Percentiles rank a stretch among this genome's conserved stretches.
phyloP scores from a whole-genome alignment of 2,113 vertebrate genomes.

The Okapia johnstoni region DNA sequence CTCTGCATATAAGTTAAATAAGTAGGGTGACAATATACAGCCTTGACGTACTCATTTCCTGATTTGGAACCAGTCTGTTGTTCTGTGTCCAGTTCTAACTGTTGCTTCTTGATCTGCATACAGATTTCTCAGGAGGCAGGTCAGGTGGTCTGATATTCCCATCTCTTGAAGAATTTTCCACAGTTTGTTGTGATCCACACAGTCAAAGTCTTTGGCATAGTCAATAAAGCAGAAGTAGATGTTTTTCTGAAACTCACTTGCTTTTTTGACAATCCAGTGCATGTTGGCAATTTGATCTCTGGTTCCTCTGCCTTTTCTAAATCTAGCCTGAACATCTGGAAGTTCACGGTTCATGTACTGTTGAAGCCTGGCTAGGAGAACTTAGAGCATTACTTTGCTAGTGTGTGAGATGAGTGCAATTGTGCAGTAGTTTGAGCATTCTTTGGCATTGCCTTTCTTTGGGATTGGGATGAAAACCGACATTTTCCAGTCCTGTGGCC shows the following conservation, averaged over 20 bases:
- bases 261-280: fast-evolving
- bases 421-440: neutral
- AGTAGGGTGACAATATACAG: neutral
- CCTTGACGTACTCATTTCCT: neutral
- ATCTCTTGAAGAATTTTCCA: neutral
- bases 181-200: neutral
- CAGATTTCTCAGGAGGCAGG: neutral
- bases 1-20: neutral
- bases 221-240: neutral
- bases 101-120: neutral
- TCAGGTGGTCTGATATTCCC: neutral
- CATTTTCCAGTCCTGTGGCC: neutral
- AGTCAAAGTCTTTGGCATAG: neutral
- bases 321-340: neutral
- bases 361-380: neutral
- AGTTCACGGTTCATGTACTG: neutral
- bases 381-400: neutral
- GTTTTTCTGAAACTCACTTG: neutral
- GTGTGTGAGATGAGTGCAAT: neutral
- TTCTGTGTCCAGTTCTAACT: neutral
- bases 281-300: neutral
- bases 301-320: neutral
- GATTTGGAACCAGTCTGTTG: neutral
- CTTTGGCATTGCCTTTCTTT: neutral
- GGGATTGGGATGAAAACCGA: neutral